Evolutionary conservation across 2,113 vertebrate genomes (phyloP).

Genomic region (Chloebia gouldiae): DNA sequence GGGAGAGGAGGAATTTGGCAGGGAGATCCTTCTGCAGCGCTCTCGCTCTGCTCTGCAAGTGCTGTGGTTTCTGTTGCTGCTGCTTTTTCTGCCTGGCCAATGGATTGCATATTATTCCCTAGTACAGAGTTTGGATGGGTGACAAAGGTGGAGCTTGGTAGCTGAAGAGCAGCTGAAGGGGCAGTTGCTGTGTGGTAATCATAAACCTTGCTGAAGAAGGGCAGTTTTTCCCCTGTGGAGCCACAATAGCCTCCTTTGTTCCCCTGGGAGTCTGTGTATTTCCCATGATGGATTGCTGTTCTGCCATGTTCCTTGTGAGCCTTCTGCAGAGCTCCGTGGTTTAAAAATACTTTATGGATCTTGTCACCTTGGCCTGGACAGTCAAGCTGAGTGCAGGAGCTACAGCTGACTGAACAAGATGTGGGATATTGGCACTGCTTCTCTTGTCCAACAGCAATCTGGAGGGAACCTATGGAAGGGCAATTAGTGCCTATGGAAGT

Average conservation of each 20-base stretch:
- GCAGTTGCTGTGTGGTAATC: not conserved
- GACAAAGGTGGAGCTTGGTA: not conserved
- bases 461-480: not conserved
- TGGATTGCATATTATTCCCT: not conserved
- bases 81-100: not conserved
- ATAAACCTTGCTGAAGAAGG: not conserved
- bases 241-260: not conserved
- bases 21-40: not conserved
- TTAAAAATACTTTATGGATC: not conserved
- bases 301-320: not conserved
- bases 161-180: not conserved
- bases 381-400: not conserved
- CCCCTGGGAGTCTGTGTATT: not conserved
- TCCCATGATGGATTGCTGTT: not conserved
- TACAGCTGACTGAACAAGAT: not conserved
- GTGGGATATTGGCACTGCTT: not conserved
- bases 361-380: not conserved
- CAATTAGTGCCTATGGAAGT: rapidly evolving
- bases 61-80: not conserved
- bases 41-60: rapidly evolving
- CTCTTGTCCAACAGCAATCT: not conserved
- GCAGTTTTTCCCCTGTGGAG: not conserved
- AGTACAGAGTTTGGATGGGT: not conserved
- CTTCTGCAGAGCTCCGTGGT: rapidly evolving
- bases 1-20: not conserved